These are phyloP conservation scores for Heptranchias perlo DNA, from an alignment of 2,113 vertebrate genomes.

Conservation along the genomic window DNA sequence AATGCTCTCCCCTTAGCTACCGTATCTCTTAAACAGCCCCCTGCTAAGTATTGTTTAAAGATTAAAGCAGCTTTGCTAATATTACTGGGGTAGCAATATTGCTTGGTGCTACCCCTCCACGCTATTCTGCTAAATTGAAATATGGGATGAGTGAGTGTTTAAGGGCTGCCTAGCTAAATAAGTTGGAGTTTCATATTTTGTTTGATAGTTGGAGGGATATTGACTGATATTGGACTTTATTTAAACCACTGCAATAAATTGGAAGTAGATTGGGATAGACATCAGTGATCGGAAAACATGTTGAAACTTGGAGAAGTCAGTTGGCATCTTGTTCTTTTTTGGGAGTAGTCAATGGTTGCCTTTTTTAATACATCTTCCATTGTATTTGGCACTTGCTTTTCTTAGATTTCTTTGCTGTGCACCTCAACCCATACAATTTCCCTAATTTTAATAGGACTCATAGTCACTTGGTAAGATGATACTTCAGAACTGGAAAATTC, in stretches of 20 bases:
- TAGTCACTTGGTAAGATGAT: background rate
- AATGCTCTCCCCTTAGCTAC: background rate
- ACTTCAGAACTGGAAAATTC: background rate
- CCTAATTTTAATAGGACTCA: background rate
- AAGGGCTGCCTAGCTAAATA: background rate
- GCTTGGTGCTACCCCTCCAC: too few relatives aligned
- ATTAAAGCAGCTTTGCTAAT: background rate
- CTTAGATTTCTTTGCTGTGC: background rate
- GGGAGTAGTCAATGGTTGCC: background rate
- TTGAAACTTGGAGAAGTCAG: background rate
- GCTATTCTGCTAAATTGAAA: background rate
- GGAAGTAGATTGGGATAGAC: background rate
- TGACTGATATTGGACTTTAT: background rate
- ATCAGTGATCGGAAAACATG: background rate
- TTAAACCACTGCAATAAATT: background rate
- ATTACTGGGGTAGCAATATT: too few relatives aligned
- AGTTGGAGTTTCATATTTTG: background rate
- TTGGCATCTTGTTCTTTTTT: background rate
- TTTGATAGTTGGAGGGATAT: background rate
- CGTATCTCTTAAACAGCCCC: too few relatives aligned
- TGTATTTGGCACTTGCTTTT: background rate
- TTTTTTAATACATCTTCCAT: background rate
- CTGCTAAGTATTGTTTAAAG: background rate
- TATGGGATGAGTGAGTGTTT: background rate
- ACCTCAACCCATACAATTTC: background rate